Conservation (phyloP, 2,113 vertebrate species). For the Narcine bancroftii region DNA sequence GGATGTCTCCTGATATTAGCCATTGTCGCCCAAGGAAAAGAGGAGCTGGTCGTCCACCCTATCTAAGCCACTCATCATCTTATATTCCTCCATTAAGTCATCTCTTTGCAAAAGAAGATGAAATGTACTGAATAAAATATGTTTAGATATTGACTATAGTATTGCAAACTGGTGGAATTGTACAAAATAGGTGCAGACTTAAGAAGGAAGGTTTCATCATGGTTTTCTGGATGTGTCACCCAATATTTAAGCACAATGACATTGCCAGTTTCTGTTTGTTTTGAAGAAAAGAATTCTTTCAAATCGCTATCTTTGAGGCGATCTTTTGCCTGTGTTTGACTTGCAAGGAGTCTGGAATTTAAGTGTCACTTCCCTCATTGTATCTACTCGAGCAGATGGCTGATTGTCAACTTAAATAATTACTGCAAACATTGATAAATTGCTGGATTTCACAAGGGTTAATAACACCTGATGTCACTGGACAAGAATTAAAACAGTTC, state of each 20-base stretch:
- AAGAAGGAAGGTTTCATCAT: background rate
- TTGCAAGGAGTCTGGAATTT: slow-evolving; percentile 31
- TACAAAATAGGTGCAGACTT: background rate
- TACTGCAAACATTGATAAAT: slow-evolving; percentile 28
- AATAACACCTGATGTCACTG: slow-evolving; percentile 31
- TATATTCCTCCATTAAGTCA: too few species aligned
- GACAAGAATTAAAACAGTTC: slow-evolving; percentile 34
- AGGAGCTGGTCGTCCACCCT: too few species aligned
- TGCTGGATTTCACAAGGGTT: slow-evolving; percentile 33
- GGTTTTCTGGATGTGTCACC: too few species aligned
- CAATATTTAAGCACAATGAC: background rate
- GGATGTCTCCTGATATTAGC: too few species aligned
- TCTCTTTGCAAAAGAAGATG: background rate
- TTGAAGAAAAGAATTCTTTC: slow-evolving; percentile 24
- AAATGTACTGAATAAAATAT: background rate
- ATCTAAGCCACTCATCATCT: too few species aligned
- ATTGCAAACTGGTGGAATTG: background rate
- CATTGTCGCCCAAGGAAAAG: too few species aligned
- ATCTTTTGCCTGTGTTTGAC: background rate
- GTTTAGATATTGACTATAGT: background rate
- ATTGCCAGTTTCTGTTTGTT: background rate
- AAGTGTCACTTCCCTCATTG: slow-evolving; percentile 21
- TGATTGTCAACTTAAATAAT: slow-evolving; percentile 32
- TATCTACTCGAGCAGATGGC: slow-evolving; percentile 22
- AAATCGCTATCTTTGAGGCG: background rate